These are phyloP conservation scores for Aphelinus certus DNA, from an alignment of 1,140 invertebrate genomes.

Conservation along the genomic window DNA sequence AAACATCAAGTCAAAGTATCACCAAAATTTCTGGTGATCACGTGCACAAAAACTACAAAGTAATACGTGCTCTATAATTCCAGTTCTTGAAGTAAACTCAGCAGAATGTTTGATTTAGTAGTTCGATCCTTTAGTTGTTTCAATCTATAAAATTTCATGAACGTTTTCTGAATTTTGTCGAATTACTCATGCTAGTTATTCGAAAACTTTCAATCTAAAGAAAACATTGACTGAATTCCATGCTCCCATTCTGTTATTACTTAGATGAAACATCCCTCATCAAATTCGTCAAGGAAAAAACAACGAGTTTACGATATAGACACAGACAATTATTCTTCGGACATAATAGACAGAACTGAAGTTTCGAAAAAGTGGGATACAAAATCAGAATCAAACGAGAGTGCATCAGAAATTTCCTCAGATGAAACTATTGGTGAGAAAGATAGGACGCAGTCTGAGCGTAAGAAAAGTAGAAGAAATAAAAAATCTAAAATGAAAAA, in stretches of 20 bases:
- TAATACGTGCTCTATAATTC: neutral
- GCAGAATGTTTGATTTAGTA: neutral
- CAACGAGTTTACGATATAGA: conserved; percentile 31
- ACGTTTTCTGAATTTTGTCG: no score
- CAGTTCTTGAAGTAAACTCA: conserved; percentile 1
- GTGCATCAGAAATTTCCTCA: conserved; percentile 16
- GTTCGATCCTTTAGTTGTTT: neutral
- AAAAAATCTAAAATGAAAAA: conserved; percentile 37
- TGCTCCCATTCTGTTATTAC: neutral
- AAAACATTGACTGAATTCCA: no score
- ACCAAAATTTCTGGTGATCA: neutral
- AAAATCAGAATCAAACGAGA: conserved; percentile 23
- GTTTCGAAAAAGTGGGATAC: conserved; percentile 29
- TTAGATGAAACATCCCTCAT: conserved; percentile 26
- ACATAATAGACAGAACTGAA: conserved; percentile 31
- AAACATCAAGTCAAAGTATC: conserved; percentile 11
- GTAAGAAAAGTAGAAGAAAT: conserved; percentile 32
- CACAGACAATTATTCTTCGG: conserved; percentile 35
- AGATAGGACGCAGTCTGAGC: conserved; percentile 30
- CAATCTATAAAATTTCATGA: no score
- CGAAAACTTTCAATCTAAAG: no score
- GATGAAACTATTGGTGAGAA: conserved; percentile 26
- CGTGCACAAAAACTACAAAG: neutral
- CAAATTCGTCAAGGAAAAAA: conserved; percentile 17
- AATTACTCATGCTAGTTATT: no score